Percentiles rank a stretch among this genome's conserved stretches.
These are phyloP conservation scores for Anarsia innoxiella DNA, from an alignment of 2,888 invertebrate species.

Conservation along the genomic window DNA sequence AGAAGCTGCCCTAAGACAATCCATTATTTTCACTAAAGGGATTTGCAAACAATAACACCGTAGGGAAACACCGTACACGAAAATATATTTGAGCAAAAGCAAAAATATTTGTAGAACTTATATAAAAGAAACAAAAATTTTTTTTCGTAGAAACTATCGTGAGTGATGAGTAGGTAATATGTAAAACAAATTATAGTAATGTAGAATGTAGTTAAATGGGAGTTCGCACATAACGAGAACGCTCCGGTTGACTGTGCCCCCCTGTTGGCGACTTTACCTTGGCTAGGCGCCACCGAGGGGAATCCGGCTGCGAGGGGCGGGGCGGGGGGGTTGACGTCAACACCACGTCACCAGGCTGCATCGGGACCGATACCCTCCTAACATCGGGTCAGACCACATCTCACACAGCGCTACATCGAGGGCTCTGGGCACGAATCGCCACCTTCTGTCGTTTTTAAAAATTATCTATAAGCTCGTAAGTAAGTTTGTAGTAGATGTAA, in stretches of 20 bases:
- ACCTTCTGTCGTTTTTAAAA: slow-evolving; percentile 74
- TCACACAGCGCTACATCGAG: slow-evolving; percentile 69
- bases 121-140: slow-evolving; percentile 21
- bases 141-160: too few relatives aligned
- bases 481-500: slow-evolving; percentile 27
- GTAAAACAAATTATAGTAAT: too few relatives aligned
- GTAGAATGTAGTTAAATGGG: slow-evolving; percentile 50
- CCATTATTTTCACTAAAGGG: neutral
- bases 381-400: slow-evolving; percentile 70
- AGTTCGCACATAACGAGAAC: slow-evolving; percentile 60
- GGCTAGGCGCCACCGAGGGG: slow-evolving; percentile 30
- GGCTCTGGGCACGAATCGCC: slow-evolving; percentile 67
- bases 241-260: slow-evolving; percentile 59
- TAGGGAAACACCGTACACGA: slow-evolving; percentile 43
- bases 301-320: slow-evolving; percentile 22
- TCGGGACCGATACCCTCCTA: slow-evolving; percentile 48
- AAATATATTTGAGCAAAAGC: slow-evolving; percentile 32
- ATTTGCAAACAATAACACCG: slow-evolving; percentile 49
- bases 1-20: too few relatives aligned
- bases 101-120: too few relatives aligned
- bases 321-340: slow-evolving; percentile 23
- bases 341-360: slow-evolving; percentile 28
- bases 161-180: too few relatives aligned
- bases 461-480: slow-evolving; percentile 64
- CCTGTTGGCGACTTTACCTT: slow-evolving; percentile 61